Base-by-base conservation (phyloP, 2,113 vertebrate species). In the Thunnus maccoyii region DNA sequence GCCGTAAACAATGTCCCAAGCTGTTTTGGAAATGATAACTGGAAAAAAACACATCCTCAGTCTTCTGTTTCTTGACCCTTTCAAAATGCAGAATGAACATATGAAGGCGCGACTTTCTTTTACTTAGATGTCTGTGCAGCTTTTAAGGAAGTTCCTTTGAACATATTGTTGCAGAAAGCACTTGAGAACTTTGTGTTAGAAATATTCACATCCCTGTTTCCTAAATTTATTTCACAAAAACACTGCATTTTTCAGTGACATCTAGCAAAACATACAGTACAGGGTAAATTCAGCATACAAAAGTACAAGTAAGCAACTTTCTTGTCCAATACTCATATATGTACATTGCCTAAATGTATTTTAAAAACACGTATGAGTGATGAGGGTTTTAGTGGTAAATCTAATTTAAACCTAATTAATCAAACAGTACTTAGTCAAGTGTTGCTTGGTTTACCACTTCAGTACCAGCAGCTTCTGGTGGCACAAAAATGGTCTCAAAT, bases 21-120 rank as follows among this genome's bases (percentile, higher is more conserved):
- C 86, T 83, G 82, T 84, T 83, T 32, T 72, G 68, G 80, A 80
- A 84, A 70, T 62, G 82, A 91, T 88, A 88, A 84, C 67, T 36
- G 25, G 2, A 30, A 30, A 70, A 73, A 63, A 20, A 17, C 20
- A 36, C 48, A 51, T 75, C 1, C 18, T 18, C 76, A 46, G 30
- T 76, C 74, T 60, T 55, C 78, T 89, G 83, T 76, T 89, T 65
- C 27, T 57, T 60, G 67, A 88, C 89, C 58, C 61, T 83, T 55
- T 66, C 85, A 77, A 92, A 79, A 78, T 85, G 85, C 81, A 58
- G 70, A 51, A 51, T 85, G 79, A 87, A 72, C 85, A 58, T 36
- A 0, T 17, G 5, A 66, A 62, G 18, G 54, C 48, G 44, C 11
- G 52, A 72, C 64, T 72, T 71, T 56, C 36, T 67, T 74, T 66